Evolutionary conservation across 2,888 invertebrate species (phyloP).

Genomic region (Nomada fucata): DNA sequence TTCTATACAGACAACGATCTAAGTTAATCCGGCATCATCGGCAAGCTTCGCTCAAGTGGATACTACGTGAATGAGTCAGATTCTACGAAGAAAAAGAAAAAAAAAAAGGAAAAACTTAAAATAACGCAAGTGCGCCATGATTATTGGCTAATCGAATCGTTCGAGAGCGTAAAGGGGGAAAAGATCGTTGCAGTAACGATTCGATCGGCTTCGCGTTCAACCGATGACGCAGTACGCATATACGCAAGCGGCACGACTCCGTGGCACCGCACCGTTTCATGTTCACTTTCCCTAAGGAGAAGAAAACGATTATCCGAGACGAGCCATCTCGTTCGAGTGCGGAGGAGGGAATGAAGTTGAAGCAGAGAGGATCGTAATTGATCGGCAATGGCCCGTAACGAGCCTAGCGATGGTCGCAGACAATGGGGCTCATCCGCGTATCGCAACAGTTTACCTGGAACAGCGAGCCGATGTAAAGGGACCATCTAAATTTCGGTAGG

Average conservation of each 20-base stretch:
- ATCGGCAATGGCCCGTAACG: slow-evolving; percentile 72
- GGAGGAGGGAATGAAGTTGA: slow-evolving; percentile 17
- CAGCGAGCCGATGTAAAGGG: neutral
- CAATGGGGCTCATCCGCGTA: slow-evolving; percentile 41
- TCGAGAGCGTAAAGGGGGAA: neutral
- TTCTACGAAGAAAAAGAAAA: neutral
- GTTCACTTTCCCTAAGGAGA: slow-evolving; percentile 70
- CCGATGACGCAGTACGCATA: slow-evolving; percentile 23
- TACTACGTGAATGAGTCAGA: neutral
- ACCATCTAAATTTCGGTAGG: neutral
- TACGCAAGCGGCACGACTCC: slow-evolving; percentile 10
- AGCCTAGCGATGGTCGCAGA: slow-evolving; percentile 54
- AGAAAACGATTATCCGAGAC: slow-evolving; percentile 59
- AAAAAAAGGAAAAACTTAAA: neutral
- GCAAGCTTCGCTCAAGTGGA: neutral
- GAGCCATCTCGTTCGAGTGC: slow-evolving; percentile 12
- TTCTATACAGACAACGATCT: neutral
- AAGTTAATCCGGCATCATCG: neutral
- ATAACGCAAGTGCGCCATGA: neutral
- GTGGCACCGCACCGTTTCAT: slow-evolving; percentile 45
- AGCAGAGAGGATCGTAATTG: slow-evolving; percentile 56
- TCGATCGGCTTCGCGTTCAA: slow-evolving; percentile 56
- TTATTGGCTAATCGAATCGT: neutral
- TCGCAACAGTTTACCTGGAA: slow-evolving; percentile 30
- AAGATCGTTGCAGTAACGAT: slow-evolving; percentile 26